These are phyloP conservation scores for Brachystomella parvula DNA, from an alignment of 1,140 invertebrate species.

Conservation along the genomic window DNA sequence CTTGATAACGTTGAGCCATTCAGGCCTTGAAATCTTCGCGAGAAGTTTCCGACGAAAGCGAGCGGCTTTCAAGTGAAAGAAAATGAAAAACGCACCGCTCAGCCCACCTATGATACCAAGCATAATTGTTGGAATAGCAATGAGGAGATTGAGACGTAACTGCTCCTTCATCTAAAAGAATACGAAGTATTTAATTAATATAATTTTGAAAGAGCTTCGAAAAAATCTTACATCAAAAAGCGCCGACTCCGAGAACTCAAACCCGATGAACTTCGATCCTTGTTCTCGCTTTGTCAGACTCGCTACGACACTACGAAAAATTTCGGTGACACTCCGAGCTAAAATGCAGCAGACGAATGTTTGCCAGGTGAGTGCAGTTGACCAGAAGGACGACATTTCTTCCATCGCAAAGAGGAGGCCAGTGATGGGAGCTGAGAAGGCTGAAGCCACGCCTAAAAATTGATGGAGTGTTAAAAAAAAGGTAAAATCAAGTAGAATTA, in stretches of 20 bases:
- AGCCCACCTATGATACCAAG: conserved; percentile 29
- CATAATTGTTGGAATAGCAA: conserved; percentile 27
- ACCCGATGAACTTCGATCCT: neutral
- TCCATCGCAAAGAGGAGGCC: conserved; percentile 39
- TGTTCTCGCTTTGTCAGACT: conserved; percentile 8
- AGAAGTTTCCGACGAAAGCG: conserved; percentile 26
- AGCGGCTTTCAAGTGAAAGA: conserved; percentile 28
- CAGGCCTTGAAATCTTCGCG: conserved; percentile 15
- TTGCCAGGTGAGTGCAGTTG: conserved; percentile 45
- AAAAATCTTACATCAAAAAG: conserved; percentile 32
- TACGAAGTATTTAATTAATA: conserved; percentile 8
- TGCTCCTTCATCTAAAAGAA: conserved; percentile 27
- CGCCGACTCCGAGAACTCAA: conserved; percentile 31
- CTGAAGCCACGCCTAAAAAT: conserved; percentile 36
- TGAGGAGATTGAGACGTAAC: conserved; percentile 18
- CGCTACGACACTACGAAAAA: conserved; percentile 38
- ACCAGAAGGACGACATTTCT: conserved; percentile 47
- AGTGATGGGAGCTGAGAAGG: conserved; percentile 38
- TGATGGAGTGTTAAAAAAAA: too few relatives aligned
- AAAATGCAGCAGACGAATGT: conserved; percentile 48
- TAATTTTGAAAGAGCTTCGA: neutral
- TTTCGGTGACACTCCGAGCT: conserved; percentile 45
- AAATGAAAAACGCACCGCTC: conserved; percentile 27
- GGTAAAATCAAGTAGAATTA: neutral
- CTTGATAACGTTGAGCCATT: conserved; percentile 29